Conservation (phyloP, 2,888 invertebrate genomes). For the Megastigmus dorsalis region DNA sequence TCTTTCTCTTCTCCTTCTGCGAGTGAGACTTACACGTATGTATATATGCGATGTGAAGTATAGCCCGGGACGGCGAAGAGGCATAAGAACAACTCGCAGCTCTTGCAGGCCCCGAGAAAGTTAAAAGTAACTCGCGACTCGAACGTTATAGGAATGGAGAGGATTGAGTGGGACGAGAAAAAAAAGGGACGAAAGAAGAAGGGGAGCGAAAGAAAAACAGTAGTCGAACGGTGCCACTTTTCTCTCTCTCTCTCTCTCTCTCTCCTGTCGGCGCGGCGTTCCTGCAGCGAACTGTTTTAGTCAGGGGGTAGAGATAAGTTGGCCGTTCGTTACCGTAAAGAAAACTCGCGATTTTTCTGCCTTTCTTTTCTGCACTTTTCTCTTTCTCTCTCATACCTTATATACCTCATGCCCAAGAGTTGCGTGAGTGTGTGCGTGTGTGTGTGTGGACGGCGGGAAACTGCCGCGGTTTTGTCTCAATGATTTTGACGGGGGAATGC, state of each 20-base stretch:
- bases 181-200: constrained; percentile 46
- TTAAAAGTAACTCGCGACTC: constrained; percentile 64
- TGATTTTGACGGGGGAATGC: constrained; percentile 10
- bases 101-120: constrained; percentile 60
- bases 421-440: background rate
- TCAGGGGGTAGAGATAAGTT: constrained; percentile 37
- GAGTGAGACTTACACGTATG: too few relatives aligned
- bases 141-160: constrained; percentile 47
- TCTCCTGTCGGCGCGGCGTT: too few relatives aligned
- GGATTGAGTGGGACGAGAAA: constrained; percentile 35
- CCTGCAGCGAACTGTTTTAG: constrained; percentile 22
- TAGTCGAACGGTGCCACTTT: constrained; percentile 36
- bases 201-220: constrained; percentile 51
- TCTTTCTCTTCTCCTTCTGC: background rate
- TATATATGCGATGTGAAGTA: constrained; percentile 26
- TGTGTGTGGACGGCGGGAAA: background rate
- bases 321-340: constrained; percentile 49
- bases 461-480: background rate
- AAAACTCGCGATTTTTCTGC: constrained; percentile 47
- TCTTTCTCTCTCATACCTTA: too few relatives aligned
- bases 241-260: constrained; percentile 15
- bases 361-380: constrained; percentile 39
- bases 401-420: too few relatives aligned
- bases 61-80: background rate
- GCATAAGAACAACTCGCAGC: constrained; percentile 40